A percentile compares a stretch with the other conserved stretches of the same genome.
Conservation (phyloP, 1,140 invertebrate species). For the Campodea augens region DNA sequence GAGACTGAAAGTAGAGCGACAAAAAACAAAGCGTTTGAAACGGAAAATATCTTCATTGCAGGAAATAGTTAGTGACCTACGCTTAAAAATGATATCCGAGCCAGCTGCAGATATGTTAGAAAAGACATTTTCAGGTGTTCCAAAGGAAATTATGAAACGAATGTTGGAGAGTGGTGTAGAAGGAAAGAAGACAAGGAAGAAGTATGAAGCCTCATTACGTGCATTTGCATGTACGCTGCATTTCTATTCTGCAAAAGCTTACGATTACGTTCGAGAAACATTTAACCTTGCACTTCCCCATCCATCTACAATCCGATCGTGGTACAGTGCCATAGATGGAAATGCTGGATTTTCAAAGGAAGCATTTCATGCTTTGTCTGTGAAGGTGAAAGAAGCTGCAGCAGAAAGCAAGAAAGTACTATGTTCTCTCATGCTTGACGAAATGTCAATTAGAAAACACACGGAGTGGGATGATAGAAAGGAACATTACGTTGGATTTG, state of each 20-base stretch:
- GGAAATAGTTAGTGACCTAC: too few species aligned
- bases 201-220: too few species aligned
- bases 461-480: constrained; percentile 11
- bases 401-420: constrained; percentile 4
- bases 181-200: too few species aligned
- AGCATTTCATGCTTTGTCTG: constrained; percentile 19
- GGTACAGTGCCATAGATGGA: constrained; percentile 22
- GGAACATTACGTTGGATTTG: constrained; percentile 7
- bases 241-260: constrained; percentile 22
- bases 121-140: too few species aligned
- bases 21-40: too few species aligned
- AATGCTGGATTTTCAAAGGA: constrained; percentile 22
- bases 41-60: too few species aligned
- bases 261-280: constrained; percentile 21
- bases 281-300: constrained; percentile 23
- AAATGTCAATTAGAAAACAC: constrained; percentile 9
- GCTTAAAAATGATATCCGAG: too few species aligned
- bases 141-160: too few species aligned
- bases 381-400: constrained; percentile 8
- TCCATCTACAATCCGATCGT: constrained; percentile 20
- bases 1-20: too few species aligned
- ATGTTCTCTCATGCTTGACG: constrained; percentile 11
- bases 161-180: too few species aligned
- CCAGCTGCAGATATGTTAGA: too few species aligned
- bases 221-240: constrained; percentile 23